Base-by-base conservation (phyloP, 2,888 invertebrate genomes). In the Ophion costatus region DNA sequence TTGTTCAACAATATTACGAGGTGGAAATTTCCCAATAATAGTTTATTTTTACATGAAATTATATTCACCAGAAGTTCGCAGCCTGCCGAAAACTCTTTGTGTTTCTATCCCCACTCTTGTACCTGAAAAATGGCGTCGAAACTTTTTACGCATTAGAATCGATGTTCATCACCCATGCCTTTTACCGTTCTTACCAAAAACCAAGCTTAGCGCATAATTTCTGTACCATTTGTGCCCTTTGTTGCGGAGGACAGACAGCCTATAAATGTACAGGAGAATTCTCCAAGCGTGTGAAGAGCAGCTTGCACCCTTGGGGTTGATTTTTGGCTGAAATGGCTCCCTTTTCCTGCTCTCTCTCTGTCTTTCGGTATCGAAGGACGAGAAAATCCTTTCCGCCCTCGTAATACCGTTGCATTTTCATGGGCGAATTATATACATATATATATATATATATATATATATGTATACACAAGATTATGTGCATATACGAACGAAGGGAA, bases 371-470 rank as follows among this genome's bases (percentile, higher is more conserved):
- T 86, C 87, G 82, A 64, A 75, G 64, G 33, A 84, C 86, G 83
- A 84, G 82, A 83, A 87, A 87, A 87, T 86, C 83, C 86, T 78
- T 86, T 83, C 80, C 78, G 74, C 76, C 82, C 83, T 83, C 79
- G 83, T 84, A 84, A 87, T 81, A 76, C 83, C 67, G 57, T 22
- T 73, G 66, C 86, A 79, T 79, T 73, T 45, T 59, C 64, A 66
- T 69, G 75, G 38, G 20, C 64, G 17, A 29, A 42, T 38, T 80
- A 73, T 73, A 42, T 80, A 20, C 29, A 59, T 33, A 51, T n/a
- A 71, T 33, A 45, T 69, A 24, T 24, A 29, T 22, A 29, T 14
- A 67, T 14, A 57, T 56, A 57, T 11, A 14, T 3, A 45, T n/a
- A 63, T 45, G 38, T 63, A 63, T 22, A 38, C 64, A 61, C 7